These are phyloP conservation scores for Panagrolaimus sp. DNA, from an alignment of 1,140 invertebrate genomes.

Conservation along the genomic window DNA sequence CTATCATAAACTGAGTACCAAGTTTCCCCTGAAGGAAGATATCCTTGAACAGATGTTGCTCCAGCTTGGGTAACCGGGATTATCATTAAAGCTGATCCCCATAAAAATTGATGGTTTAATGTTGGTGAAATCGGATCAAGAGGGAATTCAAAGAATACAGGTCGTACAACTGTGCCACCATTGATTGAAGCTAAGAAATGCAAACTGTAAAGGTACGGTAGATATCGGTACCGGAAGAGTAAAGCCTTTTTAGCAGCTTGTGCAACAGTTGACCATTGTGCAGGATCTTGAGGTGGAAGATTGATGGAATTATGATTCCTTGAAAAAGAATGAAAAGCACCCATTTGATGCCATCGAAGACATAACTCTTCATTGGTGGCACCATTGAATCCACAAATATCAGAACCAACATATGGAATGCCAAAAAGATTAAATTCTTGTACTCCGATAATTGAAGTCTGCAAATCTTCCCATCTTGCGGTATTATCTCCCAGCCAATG, in stretches of 20 bases:
- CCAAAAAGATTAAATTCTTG: constrained; percentile 76
- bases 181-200: constrained; percentile 21
- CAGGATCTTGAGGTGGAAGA: constrained; percentile 47
- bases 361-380: constrained; percentile 56
- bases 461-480: constrained; percentile 62
- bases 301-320: constrained; percentile 46
- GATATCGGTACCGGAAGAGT: constrained; percentile 46
- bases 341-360: constrained; percentile 52
- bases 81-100: constrained; percentile 29
- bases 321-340: constrained; percentile 67
- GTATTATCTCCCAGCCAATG: constrained; percentile 66
- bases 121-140: constrained; percentile 21
- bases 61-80: constrained; percentile 26
- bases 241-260: constrained; percentile 47
- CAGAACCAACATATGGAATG: constrained; percentile 62
- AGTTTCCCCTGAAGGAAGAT: constrained; percentile 33
- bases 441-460: constrained; percentile 62
- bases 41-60: constrained; percentile 32
- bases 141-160: constrained; percentile 47
- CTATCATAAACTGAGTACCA: constrained; percentile 49
- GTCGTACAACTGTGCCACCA: constrained; percentile 47
- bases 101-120: constrained; percentile 42
- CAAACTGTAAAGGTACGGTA: constrained; percentile 53
- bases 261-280: constrained; percentile 50
- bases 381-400: constrained; percentile 60